Conservation (phyloP, 1,140 invertebrate genomes). For the Procambarus virginalis region DNA sequence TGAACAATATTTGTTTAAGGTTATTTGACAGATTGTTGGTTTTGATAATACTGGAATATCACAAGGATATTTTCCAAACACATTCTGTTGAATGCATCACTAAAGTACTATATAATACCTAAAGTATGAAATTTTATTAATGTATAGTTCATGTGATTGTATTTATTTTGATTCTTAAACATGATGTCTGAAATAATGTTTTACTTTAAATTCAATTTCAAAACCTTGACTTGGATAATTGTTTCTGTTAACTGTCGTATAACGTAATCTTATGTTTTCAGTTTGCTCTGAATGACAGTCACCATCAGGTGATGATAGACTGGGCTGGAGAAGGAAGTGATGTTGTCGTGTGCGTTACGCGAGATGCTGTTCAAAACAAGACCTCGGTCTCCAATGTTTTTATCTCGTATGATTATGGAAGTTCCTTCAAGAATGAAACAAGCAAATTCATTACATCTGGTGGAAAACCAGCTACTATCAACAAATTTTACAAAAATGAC, state of each 20-base stretch:
- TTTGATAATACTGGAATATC: too few relatives aligned
- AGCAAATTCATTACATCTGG: conserved; percentile 79
- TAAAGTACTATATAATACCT: too few relatives aligned
- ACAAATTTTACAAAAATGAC: conserved; percentile 84
- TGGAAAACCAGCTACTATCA: conserved; percentile 78
- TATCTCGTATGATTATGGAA: conserved; percentile 90
- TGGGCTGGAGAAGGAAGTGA: conserved; percentile 90
- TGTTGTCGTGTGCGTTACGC: conserved; percentile 89
- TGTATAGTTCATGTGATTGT: background rate
- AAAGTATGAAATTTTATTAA: background rate
- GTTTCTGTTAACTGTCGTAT: background rate
- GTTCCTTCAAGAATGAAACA: conserved; percentile 84
- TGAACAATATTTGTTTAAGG: too few relatives aligned
- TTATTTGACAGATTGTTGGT: too few relatives aligned
- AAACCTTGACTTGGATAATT: background rate
- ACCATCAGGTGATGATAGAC: conserved; percentile 90
- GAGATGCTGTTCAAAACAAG: conserved; percentile 76
- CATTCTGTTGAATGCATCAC: too few relatives aligned
- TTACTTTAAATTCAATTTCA: background rate
- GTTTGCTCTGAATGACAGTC: conserved; percentile 84
- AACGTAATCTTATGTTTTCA: conserved; percentile 67
- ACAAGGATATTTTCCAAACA: too few relatives aligned
- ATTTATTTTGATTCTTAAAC: background rate
- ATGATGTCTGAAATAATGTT: background rate
- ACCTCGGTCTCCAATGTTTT: conserved; percentile 82